These are phyloP conservation scores for Tenthredo distinguenda DNA, from an alignment of 2,888 invertebrate species.

Conservation along the genomic window DNA sequence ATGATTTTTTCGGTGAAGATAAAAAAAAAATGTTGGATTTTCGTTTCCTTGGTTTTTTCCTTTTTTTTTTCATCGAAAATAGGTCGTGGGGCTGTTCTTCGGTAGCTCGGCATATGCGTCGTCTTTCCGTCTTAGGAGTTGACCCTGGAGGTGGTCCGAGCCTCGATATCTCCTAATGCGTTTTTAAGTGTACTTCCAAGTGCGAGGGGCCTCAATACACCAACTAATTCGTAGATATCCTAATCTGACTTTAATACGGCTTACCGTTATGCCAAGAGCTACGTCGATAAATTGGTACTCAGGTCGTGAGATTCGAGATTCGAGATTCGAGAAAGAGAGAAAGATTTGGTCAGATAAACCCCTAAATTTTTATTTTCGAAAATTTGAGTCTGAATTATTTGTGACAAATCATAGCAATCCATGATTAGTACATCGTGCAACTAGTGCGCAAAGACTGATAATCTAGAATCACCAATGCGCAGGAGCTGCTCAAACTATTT, in stretches of 20 bases:
- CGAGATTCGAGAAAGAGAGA: neutral
- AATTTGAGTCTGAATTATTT: neutral
- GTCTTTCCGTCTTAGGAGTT: neutral
- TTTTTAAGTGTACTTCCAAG: conserved; percentile 72
- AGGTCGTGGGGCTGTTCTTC: neutral
- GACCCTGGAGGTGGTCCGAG: conserved; percentile 37
- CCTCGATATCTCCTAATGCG: conserved; percentile 67
- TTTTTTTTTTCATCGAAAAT: neutral
- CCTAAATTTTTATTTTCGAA: neutral
- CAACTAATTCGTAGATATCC: conserved; percentile 59
- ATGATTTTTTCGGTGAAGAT: neutral
- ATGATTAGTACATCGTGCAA: too few relatives aligned
- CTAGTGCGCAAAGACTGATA: too few relatives aligned
- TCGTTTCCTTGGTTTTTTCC: too few relatives aligned
- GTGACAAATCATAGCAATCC: neutral
- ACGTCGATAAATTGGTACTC: conserved; percentile 45
- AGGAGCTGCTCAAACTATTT: too few relatives aligned
- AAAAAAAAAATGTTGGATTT: too few relatives aligned
- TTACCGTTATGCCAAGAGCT: conserved; percentile 63
- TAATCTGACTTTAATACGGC: conserved; percentile 73
- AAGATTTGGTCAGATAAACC: neutral
- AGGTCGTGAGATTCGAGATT: neutral
- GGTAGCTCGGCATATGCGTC: neutral
- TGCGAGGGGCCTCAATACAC: conserved; percentile 54
- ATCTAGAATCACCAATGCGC: too few relatives aligned